phyloP scores from a whole-genome alignment of 1,140 invertebrate genomes.

The Sycobia sp. region DNA sequence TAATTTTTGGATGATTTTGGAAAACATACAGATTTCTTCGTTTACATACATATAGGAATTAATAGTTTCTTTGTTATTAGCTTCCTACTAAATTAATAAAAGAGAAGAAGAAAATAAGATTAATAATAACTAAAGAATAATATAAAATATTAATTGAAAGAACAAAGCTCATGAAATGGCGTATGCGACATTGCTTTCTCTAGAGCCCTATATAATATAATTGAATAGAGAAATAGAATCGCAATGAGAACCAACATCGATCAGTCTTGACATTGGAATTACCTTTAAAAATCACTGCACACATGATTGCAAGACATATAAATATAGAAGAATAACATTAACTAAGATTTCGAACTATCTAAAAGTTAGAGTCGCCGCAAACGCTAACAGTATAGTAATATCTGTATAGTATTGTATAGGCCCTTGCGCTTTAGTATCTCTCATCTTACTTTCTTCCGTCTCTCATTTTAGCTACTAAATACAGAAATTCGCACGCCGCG shows the following conservation, averaged over 20 bases:
- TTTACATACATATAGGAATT: conserved; percentile 5
- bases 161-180: conserved; percentile 31
- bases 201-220: conserved; percentile 19
- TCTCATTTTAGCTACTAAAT: conserved; percentile 16
- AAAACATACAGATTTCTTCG: conserved; percentile 10
- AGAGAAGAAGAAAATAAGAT: conserved; percentile 12
- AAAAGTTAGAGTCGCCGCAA: conserved; percentile 38
- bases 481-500: conserved; percentile 22
- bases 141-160: conserved; percentile 30
- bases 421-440: conserved; percentile 32
- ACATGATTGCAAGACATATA: conserved; percentile 55
- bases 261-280: conserved; percentile 57
- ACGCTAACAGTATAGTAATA: conserved; percentile 34
- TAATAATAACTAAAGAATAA: conserved; percentile 21
- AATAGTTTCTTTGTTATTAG: conserved; percentile 6
- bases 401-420: conserved; percentile 36
- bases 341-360: conserved; percentile 52
- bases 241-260: conserved; percentile 53
- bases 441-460: neutral
- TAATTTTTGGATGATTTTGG: conserved; percentile 5
- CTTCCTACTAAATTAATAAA: neutral
- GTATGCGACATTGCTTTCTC: conserved; percentile 14
- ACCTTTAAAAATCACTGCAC: conserved; percentile 52
- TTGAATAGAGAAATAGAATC: conserved; percentile 22
- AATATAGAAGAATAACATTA: conserved; percentile 56